Evolutionary conservation across 2,113 vertebrate genomes (phyloP), one percentile per base, ranked within the genome.

Genomic region (Hipposideros armiger): DNA sequence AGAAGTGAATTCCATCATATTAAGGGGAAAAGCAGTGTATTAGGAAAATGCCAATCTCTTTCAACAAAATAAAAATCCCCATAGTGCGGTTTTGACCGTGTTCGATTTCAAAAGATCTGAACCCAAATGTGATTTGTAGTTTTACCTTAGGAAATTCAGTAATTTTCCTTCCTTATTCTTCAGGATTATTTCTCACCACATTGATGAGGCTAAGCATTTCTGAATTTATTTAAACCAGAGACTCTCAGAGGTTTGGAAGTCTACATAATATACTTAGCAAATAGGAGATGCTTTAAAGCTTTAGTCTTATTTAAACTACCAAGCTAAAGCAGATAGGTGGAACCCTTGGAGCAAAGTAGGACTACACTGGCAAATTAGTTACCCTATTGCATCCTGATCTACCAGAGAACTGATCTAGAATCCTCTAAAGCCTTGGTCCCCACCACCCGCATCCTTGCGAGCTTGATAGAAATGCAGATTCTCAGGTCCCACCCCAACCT

Each of bases 1-100:
- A 66, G 84, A 94, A 94, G 72, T 80, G n/a, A 92, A 40, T 84
- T 87, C 24, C 56, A 9, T 77, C 45, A 54, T 58, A 54, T 19
- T 50, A 73, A 73, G 20, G 14, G 20, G 10, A 74, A 52, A 70
- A 81, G 17, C 7, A 60, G 70, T 76, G 4, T 88, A 85, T 91
- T 87, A 84, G 66, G 22, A 88, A 88, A 72, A 89, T n/a, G 20
- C 11, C 6, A 5, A 11, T 36, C 26, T 90, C 94, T 85, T 95
- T 32, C 11, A 54, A 47, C 69, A 82, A 69, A 36, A 54, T 70
- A 86, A 76, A 52, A 73, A 47, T 42, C 2, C 20, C 1, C 11
- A 4, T 40, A 32, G 11, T 78, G 13, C 72, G 17, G 47, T 52
- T 74, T 54, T 14, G 16, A 5, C 20, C 4, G 1, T 2, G 0